Percentiles rank a stretch among this genome's conserved stretches.
phyloP scores from a whole-genome alignment of 2,113 vertebrate genomes.

The Pelusios castaneus region DNA sequence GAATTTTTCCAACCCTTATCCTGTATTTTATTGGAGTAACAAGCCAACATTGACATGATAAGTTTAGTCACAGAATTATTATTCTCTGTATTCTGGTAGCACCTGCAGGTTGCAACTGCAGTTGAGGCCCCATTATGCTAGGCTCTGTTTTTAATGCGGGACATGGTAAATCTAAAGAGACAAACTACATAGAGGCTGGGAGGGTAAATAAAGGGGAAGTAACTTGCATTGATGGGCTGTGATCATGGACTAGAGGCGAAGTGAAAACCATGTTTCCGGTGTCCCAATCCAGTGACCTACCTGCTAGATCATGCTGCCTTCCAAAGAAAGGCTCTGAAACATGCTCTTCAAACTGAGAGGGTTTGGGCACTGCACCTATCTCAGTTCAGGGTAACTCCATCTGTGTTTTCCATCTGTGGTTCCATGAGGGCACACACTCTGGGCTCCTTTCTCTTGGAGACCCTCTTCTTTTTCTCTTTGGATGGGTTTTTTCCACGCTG shows the following conservation, averaged over 20 bases:
- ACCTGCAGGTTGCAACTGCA: neutral
- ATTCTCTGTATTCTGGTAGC: neutral
- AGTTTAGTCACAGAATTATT: neutral
- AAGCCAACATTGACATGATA: neutral
- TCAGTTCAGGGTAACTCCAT: neutral
- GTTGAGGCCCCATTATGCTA: neutral
- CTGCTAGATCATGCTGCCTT: neutral
- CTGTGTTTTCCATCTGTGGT: neutral
- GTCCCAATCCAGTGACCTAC: neutral
- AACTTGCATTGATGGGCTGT: neutral
- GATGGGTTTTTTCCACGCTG: too few species aligned
- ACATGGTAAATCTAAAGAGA: neutral
- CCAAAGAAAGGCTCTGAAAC: neutral
- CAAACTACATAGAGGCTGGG: neutral
- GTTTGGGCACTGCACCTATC: neutral
- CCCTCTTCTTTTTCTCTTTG: too few species aligned
- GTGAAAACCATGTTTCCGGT: neutral
- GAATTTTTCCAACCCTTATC: neutral
- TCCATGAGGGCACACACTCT: neutral
- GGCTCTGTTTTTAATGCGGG: neutral
- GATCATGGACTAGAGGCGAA: neutral
- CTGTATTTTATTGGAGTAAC: neutral
- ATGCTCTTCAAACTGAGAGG: neutral
- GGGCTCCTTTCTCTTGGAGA: neutral
- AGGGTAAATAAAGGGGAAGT: neutral